phyloP scores from a whole-genome alignment of 2,888 invertebrate genomes.

The Boloria selene region DNA sequence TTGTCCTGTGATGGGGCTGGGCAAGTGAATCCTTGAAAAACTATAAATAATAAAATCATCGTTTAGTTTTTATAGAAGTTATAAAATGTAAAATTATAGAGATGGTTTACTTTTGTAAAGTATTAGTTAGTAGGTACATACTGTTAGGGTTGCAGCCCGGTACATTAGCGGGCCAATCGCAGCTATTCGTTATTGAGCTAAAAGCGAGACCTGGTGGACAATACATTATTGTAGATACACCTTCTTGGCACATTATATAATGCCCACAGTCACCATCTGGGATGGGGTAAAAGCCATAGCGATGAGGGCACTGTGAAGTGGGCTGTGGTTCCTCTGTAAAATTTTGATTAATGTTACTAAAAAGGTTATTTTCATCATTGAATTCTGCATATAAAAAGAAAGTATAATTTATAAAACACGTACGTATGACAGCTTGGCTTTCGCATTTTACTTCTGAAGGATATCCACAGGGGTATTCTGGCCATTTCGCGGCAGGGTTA shows the following conservation, averaged over 20 bases:
- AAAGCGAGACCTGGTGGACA: conserved; percentile 65
- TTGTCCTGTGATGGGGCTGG: conserved; percentile 48
- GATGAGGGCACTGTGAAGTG: conserved; percentile 45
- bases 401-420: conserved; percentile 7
- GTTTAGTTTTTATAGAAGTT: not conserved
- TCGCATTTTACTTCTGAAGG: conserved; percentile 51
- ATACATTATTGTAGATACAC: conserved; percentile 54
- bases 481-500: conserved; percentile 84
- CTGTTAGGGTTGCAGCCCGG: conserved; percentile 58
- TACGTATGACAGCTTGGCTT: conserved; percentile 21
- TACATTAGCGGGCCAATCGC: conserved; percentile 66
- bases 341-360: not conserved
- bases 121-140: conserved; percentile 44
- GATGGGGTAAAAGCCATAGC: conserved; percentile 54
- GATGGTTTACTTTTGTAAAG: not conserved
- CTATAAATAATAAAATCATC: conserved; percentile 43
- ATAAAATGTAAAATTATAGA: not conserved
- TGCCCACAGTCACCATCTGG: conserved; percentile 57
- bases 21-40: conserved; percentile 52
- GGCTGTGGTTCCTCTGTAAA: conserved; percentile 42
- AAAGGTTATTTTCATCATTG: no score
- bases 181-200: conserved; percentile 49
- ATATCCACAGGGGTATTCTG: conserved; percentile 89
- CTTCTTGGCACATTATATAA: conserved; percentile 60
- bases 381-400: no score